Evolutionary conservation across 2,888 invertebrate genomes (phyloP).

Genomic region (Yponomeuta malinellus): DNA sequence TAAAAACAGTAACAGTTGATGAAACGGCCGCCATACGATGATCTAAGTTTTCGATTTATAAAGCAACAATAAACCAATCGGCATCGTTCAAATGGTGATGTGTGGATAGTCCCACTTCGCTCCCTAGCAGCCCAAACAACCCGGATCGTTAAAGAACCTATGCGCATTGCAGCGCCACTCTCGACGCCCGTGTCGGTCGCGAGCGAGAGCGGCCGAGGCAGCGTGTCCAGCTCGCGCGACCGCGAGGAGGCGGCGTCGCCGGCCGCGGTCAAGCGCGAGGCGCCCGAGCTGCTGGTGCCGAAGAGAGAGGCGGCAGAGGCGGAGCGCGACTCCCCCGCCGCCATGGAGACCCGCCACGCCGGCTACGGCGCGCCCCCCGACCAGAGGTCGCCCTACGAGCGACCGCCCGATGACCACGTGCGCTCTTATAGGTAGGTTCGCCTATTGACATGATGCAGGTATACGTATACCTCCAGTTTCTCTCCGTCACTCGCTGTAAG

Average conservation of each 20-base stretch:
- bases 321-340: conserved; percentile 83
- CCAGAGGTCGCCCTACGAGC: conserved; percentile 81
- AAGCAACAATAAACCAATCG: too few species aligned
- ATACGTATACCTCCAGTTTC: too few species aligned
- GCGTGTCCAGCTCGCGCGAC: conserved; percentile 26
- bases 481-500: too few species aligned
- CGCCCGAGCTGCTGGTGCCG: conserved; percentile 78
- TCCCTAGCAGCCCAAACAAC: conserved; percentile 25
- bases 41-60: too few species aligned
- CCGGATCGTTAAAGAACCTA: neutral
- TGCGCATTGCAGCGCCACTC: conserved; percentile 20
- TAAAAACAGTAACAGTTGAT: too few species aligned
- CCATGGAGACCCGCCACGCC: conserved; percentile 81
- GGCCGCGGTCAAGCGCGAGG: conserved; percentile 63
- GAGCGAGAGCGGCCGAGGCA: conserved; percentile 30
- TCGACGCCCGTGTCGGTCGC: conserved; percentile 14
- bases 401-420: conserved; percentile 77
- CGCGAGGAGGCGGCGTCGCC: conserved; percentile 40
- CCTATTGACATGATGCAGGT: conserved; percentile 26
- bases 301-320: conserved; percentile 79
- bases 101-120: neutral
- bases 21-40: too few species aligned
- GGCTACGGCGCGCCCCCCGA: conserved; percentile 81
- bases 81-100: neutral
- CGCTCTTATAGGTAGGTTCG: conserved; percentile 70